Evolutionary conservation across 1,140 invertebrate genomes (phyloP).

Genomic region (Leptonema lineaticorne): DNA sequence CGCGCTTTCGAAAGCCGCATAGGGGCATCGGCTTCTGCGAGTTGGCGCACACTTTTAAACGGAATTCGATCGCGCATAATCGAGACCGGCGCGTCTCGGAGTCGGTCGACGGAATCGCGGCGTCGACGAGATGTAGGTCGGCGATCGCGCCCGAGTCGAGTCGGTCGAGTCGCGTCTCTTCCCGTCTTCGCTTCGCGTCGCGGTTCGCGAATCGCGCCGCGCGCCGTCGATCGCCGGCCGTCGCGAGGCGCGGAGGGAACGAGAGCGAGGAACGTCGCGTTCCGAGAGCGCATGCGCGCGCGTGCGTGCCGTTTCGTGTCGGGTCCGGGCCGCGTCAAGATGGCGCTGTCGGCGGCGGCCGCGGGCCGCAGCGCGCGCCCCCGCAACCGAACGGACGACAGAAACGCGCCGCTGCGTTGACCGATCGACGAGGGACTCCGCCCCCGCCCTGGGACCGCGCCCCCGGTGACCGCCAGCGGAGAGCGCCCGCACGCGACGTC

Average conservation of each 20-base stretch:
- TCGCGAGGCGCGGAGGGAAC: neutral
- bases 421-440: neutral
- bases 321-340: neutral
- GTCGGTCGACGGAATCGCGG: too few relatives aligned
- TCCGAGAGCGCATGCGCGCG: neutral
- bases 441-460: neutral
- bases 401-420: neutral
- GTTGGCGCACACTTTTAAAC: neutral
- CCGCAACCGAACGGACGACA: too few relatives aligned
- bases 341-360: neutral
- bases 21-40: neutral
- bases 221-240: neutral
- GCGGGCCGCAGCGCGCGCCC: neutral
- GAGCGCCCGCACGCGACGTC: neutral
- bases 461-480: neutral
- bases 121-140: too few relatives aligned
- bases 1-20: neutral
- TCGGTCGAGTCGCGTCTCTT: neutral
- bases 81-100: too few relatives aligned
- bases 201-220: neutral
- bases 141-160: neutral
- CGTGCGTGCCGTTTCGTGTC: neutral
- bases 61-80: neutral
- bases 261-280: neutral
- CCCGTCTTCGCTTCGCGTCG: neutral